These are phyloP conservation scores for Maniola jurtina DNA, from an alignment of 1,140 invertebrate genomes.

Conservation along the genomic window DNA sequence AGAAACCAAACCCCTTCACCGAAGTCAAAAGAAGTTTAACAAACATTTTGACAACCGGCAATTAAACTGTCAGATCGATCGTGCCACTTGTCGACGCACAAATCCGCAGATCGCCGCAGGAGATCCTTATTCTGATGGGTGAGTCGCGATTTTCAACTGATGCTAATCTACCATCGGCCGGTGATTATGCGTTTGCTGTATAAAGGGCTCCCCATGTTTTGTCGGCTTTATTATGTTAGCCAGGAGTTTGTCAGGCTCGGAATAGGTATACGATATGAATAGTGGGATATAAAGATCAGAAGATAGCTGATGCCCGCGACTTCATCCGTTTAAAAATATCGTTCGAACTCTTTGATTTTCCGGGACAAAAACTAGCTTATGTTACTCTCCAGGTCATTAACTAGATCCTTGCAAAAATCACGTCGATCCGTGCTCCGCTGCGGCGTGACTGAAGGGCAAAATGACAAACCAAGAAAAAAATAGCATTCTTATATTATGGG, in stretches of 20 bases:
- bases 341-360: no score
- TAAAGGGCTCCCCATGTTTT: conserved; percentile 43
- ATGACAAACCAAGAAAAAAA: no score
- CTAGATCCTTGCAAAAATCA: no score
- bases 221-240: conserved; percentile 37
- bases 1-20: not conserved
- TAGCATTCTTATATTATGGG: no score
- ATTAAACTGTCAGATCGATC: conserved; percentile 56
- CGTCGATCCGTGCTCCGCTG: no score
- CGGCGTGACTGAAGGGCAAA: no score
- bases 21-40: conserved; percentile 13
- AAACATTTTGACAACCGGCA: conserved; percentile 56
- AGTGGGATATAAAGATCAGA: no score
- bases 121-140: conserved; percentile 45
- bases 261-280: no score
- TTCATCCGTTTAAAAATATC: no score
- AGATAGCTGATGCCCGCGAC: no score
- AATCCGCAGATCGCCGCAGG: conserved; percentile 42
- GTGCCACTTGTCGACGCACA: conserved; percentile 42
- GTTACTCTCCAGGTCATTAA: no score
- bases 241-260: not conserved
- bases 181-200: conserved; percentile 62
- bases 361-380: no score
- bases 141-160: conserved; percentile 62
- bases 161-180: conserved; percentile 46